A percentile compares a stretch with the other conserved stretches of the same genome.
Conservation (phyloP, 2,113 vertebrate species). For the Prinia subflava region DNA sequence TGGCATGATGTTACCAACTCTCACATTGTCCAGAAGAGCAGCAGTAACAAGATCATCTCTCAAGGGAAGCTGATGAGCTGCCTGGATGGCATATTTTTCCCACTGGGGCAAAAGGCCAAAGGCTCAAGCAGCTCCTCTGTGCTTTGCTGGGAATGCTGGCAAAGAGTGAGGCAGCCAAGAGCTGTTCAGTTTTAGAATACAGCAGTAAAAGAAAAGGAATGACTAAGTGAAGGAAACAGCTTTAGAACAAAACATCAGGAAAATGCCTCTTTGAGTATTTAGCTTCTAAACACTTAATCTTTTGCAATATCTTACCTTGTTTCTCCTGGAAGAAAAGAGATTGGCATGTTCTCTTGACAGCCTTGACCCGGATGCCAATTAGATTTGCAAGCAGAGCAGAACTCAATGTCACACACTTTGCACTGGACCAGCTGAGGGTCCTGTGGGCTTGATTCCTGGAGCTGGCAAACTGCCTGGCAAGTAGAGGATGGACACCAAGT, state of each 20-base stretch:
- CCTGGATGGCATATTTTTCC: not conserved
- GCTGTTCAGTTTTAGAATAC: not conserved
- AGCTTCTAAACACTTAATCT: not conserved
- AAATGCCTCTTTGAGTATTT: not conserved
- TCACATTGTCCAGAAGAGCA: not conserved
- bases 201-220: not conserved
- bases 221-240: not conserved
- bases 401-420: slow-evolving; percentile 87
- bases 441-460: slow-evolving; percentile 85
- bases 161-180: not conserved
- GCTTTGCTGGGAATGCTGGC: not conserved
- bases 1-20: not conserved
- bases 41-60: not conserved
- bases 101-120: not conserved
- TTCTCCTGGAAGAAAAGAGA: slow-evolving; percentile 92
- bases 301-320: slow-evolving; percentile 78
- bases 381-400: slow-evolving; percentile 94
- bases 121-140: not conserved
- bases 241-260: not conserved
- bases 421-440: slow-evolving; percentile 91
- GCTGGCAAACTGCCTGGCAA: slow-evolving; percentile 96
- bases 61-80: not conserved
- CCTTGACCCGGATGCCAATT: slow-evolving; percentile 94
- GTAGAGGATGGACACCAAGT: slow-evolving; percentile 96
- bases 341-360: slow-evolving; percentile 88